A percentile compares a stretch with the other conserved stretches of the same genome.
These are phyloP conservation scores for Anhinga anhinga DNA, from an alignment of 2,113 vertebrate species.

Conservation along the genomic window DNA sequence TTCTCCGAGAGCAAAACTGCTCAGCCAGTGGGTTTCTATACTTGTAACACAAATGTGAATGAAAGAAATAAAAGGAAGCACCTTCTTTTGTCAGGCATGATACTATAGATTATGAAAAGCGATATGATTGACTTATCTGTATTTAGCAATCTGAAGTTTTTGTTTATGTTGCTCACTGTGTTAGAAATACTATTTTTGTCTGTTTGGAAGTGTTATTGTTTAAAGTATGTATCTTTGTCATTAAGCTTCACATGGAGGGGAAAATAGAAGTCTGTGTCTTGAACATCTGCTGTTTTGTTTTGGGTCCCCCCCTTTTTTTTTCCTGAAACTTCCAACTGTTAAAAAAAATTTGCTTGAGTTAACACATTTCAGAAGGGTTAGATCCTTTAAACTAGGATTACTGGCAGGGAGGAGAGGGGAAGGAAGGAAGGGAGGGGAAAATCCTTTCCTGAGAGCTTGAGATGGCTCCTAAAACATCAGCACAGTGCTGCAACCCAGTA, in stretches of 20 bases:
- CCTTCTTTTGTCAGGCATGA: conserved; percentile 8
- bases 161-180: not conserved
- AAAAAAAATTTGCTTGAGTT: conserved; percentile 51
- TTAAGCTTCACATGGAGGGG: conserved; percentile 22
- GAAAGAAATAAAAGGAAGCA: conserved; percentile 34
- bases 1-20: not conserved
- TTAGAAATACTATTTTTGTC: not conserved
- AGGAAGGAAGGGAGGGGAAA: conserved; percentile 60
- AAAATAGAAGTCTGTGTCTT: conserved; percentile 40
- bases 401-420: conserved; percentile 4
- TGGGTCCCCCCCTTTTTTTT: not conserved
- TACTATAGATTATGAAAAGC: not conserved
- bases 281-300: conserved; percentile 60
- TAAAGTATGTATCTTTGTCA: conserved; percentile 16
- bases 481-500: not conserved
- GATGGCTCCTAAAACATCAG: conserved; percentile 13
- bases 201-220: conserved; percentile 44
- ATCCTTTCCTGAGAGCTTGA: conserved; percentile 34
- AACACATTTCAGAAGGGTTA: conserved; percentile 47
- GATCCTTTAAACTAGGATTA: conserved; percentile 48
- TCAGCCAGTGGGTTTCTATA: not conserved
- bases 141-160: not conserved
- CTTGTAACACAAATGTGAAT: not conserved
- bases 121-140: conserved; percentile 18
- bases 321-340: conserved; percentile 42